Percentiles rank a stretch among this genome's conserved stretches.
These are phyloP conservation scores for Dysmachus trigonus DNA, from an alignment of 2,888 invertebrate species.

Conservation along the genomic window DNA sequence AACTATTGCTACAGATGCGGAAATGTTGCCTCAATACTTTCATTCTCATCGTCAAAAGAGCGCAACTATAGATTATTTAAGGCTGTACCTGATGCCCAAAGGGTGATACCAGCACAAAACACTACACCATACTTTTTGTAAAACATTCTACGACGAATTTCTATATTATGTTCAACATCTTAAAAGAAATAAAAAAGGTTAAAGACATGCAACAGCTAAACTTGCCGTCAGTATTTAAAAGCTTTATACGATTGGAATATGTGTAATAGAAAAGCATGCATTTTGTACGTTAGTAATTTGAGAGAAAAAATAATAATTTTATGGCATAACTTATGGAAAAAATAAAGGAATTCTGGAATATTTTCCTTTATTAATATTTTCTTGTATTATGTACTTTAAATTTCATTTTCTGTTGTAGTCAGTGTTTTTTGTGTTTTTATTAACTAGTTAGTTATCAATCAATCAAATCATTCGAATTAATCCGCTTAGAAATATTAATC, in stretches of 20 bases:
- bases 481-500: no score
- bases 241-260: conserved; percentile 23
- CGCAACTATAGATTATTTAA: conserved; percentile 87
- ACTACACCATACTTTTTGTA: conserved; percentile 98
- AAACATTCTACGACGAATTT: conserved; percentile 48
- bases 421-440: no score
- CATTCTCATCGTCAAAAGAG: conserved; percentile 82
- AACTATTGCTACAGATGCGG: conserved; percentile 99
- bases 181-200: background rate
- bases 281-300: conserved; percentile 6
- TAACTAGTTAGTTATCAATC: no score
- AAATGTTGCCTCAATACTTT: conserved; percentile 96
- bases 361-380: background rate
- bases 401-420: no score
- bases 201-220: background rate
- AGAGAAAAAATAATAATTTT: background rate
- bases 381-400: background rate
- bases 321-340: background rate
- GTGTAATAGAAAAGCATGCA: background rate
- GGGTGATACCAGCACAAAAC: conserved; percentile 91
- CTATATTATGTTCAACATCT: background rate
- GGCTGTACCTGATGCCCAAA: conserved; percentile 93
- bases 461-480: no score
- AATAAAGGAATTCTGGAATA: background rate
- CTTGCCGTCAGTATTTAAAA: conserved; percentile 19